Evolutionary conservation across 2,113 vertebrate genomes (phyloP).

Genomic region (Castor canadensis): DNA sequence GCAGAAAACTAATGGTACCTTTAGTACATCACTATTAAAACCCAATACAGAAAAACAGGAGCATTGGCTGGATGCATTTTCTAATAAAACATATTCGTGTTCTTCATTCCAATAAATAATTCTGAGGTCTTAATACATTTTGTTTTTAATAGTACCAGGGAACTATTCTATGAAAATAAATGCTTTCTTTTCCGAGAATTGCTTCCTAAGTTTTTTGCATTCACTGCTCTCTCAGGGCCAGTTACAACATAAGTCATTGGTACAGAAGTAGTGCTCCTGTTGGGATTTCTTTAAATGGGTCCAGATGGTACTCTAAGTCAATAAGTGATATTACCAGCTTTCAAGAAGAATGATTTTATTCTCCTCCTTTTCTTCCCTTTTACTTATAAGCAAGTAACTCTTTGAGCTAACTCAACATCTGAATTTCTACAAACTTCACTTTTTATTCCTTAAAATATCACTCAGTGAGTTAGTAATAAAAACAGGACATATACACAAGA

Average conservation of each 20-base stretch:
- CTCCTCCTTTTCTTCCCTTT: conserved; percentile 19
- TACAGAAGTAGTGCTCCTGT: not conserved
- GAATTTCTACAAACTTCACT: conserved; percentile 48
- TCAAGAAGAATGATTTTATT: conserved; percentile 28
- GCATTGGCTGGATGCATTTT: not conserved
- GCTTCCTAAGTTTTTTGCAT: conserved; percentile 50
- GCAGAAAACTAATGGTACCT: not conserved
- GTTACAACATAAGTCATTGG: not conserved
- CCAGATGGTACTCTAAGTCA: conserved; percentile 41
- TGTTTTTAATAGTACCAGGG: not conserved
- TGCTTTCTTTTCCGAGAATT: not conserved
- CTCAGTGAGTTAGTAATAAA: not conserved
- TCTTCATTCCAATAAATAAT: conserved; percentile 31
- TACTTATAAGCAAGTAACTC: not conserved
- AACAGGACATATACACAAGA: not conserved
- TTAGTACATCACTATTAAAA: not conserved
- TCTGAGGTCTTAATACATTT: not conserved
- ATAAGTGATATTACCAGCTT: conserved; percentile 46
- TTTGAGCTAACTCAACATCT: conserved; percentile 46
- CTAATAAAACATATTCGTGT: not conserved
- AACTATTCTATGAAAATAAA: conserved; percentile 36
- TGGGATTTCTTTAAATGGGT: conserved; percentile 42
- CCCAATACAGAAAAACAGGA: not conserved
- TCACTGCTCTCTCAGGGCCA: conserved; percentile 22
- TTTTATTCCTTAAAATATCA: conserved; percentile 13